Evolutionary conservation across 2,888 invertebrate species (phyloP), one percentile per base, ranked within the genome.

Genomic region (Ornithoptera priamus): DNA sequence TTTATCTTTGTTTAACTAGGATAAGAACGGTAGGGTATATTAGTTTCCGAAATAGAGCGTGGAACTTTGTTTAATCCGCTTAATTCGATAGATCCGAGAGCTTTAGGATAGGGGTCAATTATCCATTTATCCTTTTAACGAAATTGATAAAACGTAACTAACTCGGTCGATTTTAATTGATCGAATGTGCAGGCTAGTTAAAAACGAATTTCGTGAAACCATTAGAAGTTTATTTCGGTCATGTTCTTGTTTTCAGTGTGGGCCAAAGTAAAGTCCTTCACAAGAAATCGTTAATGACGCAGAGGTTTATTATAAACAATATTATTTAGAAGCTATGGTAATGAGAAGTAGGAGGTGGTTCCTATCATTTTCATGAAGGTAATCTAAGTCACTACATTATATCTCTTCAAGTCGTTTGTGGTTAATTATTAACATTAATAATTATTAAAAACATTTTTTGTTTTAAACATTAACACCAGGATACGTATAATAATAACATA

Each of bases 41-140:
- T 62, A 62, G 72, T 64, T 76, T 75, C 70, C 65, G 72, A 76
- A 77, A 75, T 78, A 70, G 86, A 88, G 77, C 87, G 86, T 86
- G 86, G 85, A 85, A 87, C 82, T 81, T 78, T 79, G 80, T 83
- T 85, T 89, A 85, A 88, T 87, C 87, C 84, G 81, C 81, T 88
- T 89, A 89, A 91, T 91, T 89, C 85, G 81, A 89, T 88, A 87
- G 88, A 87, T 85, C 82, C 77, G 81, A 85, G 87, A 83, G 81
- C 87, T 87, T 88, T 70, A 80, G 81, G 80, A 92, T 92, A 87
- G 90, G 91, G 92, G 92, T 91, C 92, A 91, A 92, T 92, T 91
- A 91, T 89, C 91, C 92, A 90, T 91, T 92, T 92, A 92, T 92
- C 92, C 92, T 86, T 88, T 92, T 92, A 92, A 91, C 90, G 80